Evolutionary conservation across 2,797 vertebrate genomes (phyloP), one percentile per base, ranked within the genome.

Genomic region (Myotis findleyi): DNA sequence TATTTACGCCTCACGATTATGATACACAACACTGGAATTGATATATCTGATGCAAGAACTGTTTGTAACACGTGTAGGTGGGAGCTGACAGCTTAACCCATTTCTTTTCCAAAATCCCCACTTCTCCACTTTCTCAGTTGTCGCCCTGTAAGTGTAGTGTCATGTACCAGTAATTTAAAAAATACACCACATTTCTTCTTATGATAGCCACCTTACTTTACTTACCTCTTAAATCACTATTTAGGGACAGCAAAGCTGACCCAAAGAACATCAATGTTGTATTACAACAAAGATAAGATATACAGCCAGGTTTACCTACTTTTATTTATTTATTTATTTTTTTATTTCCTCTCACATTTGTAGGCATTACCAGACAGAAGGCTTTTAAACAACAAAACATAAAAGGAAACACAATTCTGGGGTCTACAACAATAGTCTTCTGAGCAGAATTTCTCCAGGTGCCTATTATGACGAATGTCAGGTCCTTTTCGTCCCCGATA

Each of bases 61-160:
- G 21, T 83, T 96, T 73, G 57, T 93, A 93, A 93, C n/a, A 62
- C 57, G 36, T 5, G 1, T 41, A 95, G 47, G 33, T 94, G 91
- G 69, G 25, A 73, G 12, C 25, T 91, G 83, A 91, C 97, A 91
- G 51, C 75, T 84, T 87, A 94, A 91, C 72, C 59, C 55, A 87
- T 36, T 91, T 96, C 81, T 94, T 85, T 96, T 53, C 79, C 79
- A 86, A 91, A 92, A 62, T 77, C 62, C 36, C 91, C 76, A 84
- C 66, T 89, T 83, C 69, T 25, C 6, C 71, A 25, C 66, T 94
- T 94, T 88, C 75, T 76, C 41, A 21, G 64, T 71, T 83, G 25
- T 80, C 79, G 6, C 6, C 17, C 49, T n/a, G 0, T 44, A 82
- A 81, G 55, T 83, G 64, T 92, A 81, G 55, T 80, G 64, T 87